These are phyloP conservation scores for Dreissena polymorpha DNA, from an alignment of 1,140 invertebrate genomes.

Conservation along the genomic window DNA sequence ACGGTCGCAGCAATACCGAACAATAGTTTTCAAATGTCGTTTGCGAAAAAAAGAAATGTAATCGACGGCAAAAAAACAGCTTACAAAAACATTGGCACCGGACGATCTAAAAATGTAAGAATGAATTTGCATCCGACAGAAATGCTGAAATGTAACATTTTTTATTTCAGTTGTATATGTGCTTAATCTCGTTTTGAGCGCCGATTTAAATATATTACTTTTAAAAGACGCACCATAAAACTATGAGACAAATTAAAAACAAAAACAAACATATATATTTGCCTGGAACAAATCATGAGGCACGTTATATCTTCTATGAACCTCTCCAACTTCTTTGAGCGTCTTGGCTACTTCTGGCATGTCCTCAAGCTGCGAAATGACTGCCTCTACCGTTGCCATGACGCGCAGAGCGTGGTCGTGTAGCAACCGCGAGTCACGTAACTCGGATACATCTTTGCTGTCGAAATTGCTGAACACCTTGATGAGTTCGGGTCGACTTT, in stretches of 20 bases:
- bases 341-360: neutral
- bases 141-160: too few relatives aligned
- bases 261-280: neutral
- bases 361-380: constrained; percentile 22
- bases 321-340: neutral
- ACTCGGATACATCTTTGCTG: neutral
- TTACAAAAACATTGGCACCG: too few relatives aligned
- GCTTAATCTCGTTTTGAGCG: too few relatives aligned
- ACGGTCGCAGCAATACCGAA: too few relatives aligned
- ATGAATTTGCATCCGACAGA: too few relatives aligned
- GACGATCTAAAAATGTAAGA: too few relatives aligned
- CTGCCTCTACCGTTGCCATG: constrained; percentile 42
- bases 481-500: neutral
- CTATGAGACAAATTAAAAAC: neutral
- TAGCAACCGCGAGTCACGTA: neutral
- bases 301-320: constrained; percentile 16
- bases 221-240: too few relatives aligned
- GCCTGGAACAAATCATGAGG: constrained; percentile 13
- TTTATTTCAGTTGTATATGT: too few relatives aligned
- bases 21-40: too few relatives aligned
- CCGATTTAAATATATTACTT: too few relatives aligned
- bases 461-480: neutral
- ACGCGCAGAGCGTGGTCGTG: neutral
- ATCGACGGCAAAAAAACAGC: too few relatives aligned
- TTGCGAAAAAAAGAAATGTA: too few relatives aligned